A percentile compares a stretch with the other conserved stretches of the same genome.
Conservation (phyloP, 2,888 invertebrate species). For the Noctua pronuba region DNA sequence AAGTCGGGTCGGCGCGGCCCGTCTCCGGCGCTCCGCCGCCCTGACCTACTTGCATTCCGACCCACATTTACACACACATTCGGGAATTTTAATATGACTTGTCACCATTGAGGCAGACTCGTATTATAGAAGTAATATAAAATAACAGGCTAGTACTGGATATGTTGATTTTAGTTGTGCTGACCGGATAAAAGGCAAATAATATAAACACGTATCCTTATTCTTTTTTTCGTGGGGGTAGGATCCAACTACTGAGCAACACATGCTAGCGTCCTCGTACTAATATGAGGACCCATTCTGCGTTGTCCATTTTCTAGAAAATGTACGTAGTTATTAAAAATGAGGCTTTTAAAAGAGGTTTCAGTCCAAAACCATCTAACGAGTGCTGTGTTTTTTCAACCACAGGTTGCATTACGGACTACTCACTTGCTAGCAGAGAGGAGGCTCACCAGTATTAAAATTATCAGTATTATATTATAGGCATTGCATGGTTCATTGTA, state of each 20-base stretch:
- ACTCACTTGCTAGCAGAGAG: not conserved
- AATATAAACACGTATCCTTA: not conserved
- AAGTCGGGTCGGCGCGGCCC: constrained; percentile 57
- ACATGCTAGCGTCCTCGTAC: not conserved
- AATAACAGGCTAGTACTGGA: constrained; percentile 31
- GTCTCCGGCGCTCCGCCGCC: constrained; percentile 64
- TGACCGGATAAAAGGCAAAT: not conserved
- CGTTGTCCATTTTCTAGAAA: not conserved
- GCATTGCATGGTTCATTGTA: not conserved
- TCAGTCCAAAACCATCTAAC: not conserved
- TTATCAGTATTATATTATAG: too few species aligned
- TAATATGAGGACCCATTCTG: not conserved
- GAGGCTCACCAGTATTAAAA: not conserved
- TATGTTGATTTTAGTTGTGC: constrained; percentile 1
- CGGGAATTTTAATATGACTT: constrained; percentile 76
- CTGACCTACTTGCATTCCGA: constrained; percentile 84
- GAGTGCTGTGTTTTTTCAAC: not conserved
- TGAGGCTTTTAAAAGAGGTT: not conserved
- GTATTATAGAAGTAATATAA: constrained; percentile 47
- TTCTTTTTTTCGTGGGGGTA: not conserved
- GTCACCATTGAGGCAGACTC: constrained; percentile 62
- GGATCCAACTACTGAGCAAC: not conserved
- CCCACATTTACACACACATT: constrained; percentile 79
- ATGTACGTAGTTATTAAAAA: not conserved
- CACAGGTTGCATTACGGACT: not conserved